Evolutionary conservation across 2,797 vertebrate species (phyloP).

Genomic region (Phaenicophaeus curvirostris): DNA sequence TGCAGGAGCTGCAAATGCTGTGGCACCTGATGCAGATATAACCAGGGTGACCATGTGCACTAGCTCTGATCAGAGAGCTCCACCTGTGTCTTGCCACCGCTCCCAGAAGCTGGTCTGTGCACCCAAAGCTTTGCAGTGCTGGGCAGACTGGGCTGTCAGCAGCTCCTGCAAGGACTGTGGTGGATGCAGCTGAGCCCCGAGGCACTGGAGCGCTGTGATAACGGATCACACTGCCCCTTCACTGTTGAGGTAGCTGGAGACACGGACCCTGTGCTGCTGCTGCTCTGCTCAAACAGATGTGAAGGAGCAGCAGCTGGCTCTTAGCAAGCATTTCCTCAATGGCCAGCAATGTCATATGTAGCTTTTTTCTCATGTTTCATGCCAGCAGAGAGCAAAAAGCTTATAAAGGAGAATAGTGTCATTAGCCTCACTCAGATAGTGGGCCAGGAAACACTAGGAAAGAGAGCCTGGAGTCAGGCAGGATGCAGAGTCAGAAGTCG

Average conservation of each 20-base stretch:
- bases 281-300: not conserved
- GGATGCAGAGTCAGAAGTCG: not conserved
- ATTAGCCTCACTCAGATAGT: not conserved
- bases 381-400: conserved; percentile 13
- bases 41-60: not conserved
- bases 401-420: not conserved
- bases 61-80: not conserved
- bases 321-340: not conserved
- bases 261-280: not conserved
- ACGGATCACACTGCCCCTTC: not conserved
- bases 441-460: not conserved
- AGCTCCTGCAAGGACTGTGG: not conserved
- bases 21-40: not conserved
- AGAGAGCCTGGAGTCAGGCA: not conserved
- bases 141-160: not conserved
- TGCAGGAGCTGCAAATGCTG: not conserved
- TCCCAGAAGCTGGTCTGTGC: not conserved
- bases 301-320: conserved; percentile 25
- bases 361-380: conserved; percentile 11
- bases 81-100: not conserved
- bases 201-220: not conserved
- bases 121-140: not conserved
- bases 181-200: not conserved
- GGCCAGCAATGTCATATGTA: not conserved
- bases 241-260: not conserved